Conservation (phyloP, 2,888 invertebrate genomes). For the Meghimatium bilineatum region DNA sequence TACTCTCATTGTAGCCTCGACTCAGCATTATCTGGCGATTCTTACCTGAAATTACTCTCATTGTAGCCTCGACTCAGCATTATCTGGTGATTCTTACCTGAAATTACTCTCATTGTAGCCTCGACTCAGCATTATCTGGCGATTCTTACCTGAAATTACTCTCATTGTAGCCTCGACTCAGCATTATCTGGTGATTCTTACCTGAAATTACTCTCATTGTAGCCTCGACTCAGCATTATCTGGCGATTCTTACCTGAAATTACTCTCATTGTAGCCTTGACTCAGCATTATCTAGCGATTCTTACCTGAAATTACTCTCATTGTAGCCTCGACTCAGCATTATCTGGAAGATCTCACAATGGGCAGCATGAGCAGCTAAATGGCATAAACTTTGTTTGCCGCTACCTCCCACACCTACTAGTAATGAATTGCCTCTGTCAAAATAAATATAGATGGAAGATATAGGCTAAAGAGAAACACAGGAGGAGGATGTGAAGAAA, state of each 20-base stretch:
- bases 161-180: no score
- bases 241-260: slow-evolving; percentile 87
- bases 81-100: slow-evolving; percentile 86
- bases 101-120: slow-evolving; percentile 90
- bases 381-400: slow-evolving; percentile 89
- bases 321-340: slow-evolving; percentile 88
- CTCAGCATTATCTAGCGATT: no score
- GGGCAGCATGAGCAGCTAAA: slow-evolving; percentile 89
- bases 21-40: no score
- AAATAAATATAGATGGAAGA: neutral
- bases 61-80: slow-evolving; percentile 88
- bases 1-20: no score
- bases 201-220: slow-evolving; percentile 86
- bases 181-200: no score
- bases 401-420: slow-evolving; percentile 92
- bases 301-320: slow-evolving; percentile 82
- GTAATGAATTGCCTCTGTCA: slow-evolving; percentile 85
- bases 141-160: no score
- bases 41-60: slow-evolving; percentile 82
- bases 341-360: slow-evolving; percentile 88
- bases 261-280: no score
- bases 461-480: neutral
- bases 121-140: slow-evolving; percentile 87
- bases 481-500: no score
- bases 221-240: slow-evolving; percentile 87